Conservation (phyloP, 2,888 invertebrate genomes). For the Lithophane semibrunnea region DNA sequence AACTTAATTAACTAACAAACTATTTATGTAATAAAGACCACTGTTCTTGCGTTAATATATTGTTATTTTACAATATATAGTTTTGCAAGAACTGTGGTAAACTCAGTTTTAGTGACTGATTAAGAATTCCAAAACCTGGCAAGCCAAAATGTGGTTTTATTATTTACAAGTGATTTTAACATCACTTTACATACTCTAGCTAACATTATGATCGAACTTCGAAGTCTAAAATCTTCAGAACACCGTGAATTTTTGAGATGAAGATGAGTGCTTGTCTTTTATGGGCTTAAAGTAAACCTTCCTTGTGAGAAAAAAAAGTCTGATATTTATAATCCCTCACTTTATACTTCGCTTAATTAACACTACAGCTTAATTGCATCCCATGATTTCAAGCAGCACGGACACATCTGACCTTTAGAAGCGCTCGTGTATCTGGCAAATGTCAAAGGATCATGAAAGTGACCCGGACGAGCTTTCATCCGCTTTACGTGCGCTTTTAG, state of each 20-base stretch:
- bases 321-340: not conserved
- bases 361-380: not conserved
- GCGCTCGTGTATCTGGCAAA: slow-evolving; percentile 7
- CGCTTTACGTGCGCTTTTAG: not conserved
- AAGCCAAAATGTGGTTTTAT: not conserved
- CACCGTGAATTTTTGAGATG: not conserved
- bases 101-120: not conserved
- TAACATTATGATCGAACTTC: not conserved
- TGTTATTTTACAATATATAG: no score
- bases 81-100: no score
- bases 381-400: not conserved
- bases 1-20: no score
- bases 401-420: slow-evolving; percentile 22
- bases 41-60: no score
- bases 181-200: not conserved
- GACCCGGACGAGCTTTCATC: not conserved
- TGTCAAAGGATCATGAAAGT: slow-evolving; percentile 22
- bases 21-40: no score
- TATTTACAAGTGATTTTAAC: not conserved
- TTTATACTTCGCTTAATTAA: not conserved
- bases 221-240: not conserved
- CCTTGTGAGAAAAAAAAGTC: not conserved
- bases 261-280: not conserved
- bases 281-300: not conserved
- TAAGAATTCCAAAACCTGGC: not conserved